A percentile compares a stretch with the other conserved stretches of the same genome.
These are phyloP conservation scores for Nyctibius bracteatus DNA, from an alignment of 2,113 vertebrate genomes.

Conservation along the genomic window DNA sequence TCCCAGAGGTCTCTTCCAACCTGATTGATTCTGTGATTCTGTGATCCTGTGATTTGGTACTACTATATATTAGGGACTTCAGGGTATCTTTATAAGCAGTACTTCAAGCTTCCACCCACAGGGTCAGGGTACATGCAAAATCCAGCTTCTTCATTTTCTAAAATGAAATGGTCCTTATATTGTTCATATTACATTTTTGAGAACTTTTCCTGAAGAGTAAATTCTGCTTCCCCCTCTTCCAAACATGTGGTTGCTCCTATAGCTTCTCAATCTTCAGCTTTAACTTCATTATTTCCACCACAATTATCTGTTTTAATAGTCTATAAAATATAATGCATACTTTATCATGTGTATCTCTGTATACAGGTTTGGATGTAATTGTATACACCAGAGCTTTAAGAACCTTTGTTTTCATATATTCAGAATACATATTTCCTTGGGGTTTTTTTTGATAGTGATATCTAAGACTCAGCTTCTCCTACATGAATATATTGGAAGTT, in stretches of 20 bases:
- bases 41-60: no score
- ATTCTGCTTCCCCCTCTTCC: background rate
- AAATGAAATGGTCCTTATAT: background rate
- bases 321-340: background rate
- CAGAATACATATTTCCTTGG: background rate
- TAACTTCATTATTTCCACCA: background rate
- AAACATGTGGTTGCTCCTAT: background rate
- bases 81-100: background rate
- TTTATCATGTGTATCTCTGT: background rate
- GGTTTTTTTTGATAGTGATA: background rate
- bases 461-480: background rate
- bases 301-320: background rate
- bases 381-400: background rate
- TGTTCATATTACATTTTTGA: background rate
- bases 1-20: no score
- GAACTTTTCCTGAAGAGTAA: background rate
- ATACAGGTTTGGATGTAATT: background rate
- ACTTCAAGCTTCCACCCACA: background rate
- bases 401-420: background rate
- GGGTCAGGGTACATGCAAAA: background rate
- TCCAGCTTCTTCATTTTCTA: background rate
- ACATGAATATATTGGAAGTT: background rate
- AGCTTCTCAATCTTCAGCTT: background rate
- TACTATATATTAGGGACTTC: background rate
- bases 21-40: no score